phyloP scores from a whole-genome alignment of 2,113 vertebrate genomes.

The Channa argus region DNA sequence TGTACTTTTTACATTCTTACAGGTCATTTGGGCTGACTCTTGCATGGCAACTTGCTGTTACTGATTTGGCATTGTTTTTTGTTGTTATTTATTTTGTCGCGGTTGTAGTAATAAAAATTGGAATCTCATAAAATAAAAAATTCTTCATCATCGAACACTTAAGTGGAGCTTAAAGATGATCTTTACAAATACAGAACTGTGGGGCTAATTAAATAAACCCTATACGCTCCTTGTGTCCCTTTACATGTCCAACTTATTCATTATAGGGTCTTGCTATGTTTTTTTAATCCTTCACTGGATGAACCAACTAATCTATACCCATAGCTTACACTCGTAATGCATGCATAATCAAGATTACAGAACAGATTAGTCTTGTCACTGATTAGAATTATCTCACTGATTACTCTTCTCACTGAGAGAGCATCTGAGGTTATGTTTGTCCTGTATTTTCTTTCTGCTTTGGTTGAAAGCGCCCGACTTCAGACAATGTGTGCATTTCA shows the following conservation, averaged over 20 bases:
- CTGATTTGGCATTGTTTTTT: not conserved
- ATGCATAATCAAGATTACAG: slow-evolving; percentile 43
- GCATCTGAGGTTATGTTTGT: slow-evolving; percentile 41
- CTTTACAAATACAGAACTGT: slow-evolving; percentile 1
- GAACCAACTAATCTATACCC: slow-evolving; percentile 17
- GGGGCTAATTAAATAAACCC: slow-evolving; percentile 10
- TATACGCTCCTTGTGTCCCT: slow-evolving; percentile 9
- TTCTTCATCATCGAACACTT: not conserved
- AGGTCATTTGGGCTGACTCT: too few relatives aligned
- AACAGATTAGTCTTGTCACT: slow-evolving; percentile 44
- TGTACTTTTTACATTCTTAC: too few relatives aligned
- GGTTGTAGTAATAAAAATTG: too few relatives aligned
- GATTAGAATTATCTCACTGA: slow-evolving; percentile 58
- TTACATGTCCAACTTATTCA: slow-evolving; percentile 17
- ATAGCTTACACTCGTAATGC: slow-evolving; percentile 31
- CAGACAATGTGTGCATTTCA: slow-evolving; percentile 73
- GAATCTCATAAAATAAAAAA: too few relatives aligned
- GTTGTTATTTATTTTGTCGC: too few relatives aligned
- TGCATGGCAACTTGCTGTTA: too few relatives aligned
- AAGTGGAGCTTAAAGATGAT: slow-evolving; percentile 10
- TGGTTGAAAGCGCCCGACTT: slow-evolving; percentile 48
- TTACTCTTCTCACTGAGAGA: slow-evolving; percentile 27
- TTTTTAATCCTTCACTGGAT: slow-evolving; percentile 36
- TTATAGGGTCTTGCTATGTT: slow-evolving; percentile 10
- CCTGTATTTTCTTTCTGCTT: slow-evolving; percentile 44